Evolutionary conservation across 2,113 vertebrate genomes (phyloP).

Genomic region (Dicentrarchus labrax): DNA sequence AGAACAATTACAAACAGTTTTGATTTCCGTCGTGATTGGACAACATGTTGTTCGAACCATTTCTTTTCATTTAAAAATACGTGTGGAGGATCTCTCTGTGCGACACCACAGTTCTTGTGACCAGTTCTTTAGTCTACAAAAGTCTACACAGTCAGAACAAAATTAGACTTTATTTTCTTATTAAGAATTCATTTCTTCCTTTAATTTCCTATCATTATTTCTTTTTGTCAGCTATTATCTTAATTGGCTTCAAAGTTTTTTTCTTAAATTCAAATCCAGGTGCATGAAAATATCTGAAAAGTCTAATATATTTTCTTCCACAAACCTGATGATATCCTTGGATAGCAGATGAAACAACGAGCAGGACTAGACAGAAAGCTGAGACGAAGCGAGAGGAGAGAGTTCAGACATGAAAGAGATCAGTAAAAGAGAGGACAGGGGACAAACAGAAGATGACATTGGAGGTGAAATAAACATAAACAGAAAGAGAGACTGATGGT

Average conservation of each 20-base stretch:
- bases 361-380: background rate
- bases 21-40: background rate
- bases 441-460: background rate
- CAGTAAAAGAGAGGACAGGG: background rate
- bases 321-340: background rate
- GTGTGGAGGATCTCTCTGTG: background rate
- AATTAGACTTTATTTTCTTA: background rate
- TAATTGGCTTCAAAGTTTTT: slow-evolving; percentile 6
- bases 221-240: background rate
- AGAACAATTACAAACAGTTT: background rate
- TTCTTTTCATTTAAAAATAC: background rate
- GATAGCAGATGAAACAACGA: background rate
- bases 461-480: background rate
- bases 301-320: background rate
- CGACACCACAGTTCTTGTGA: too few relatives aligned
- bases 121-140: background rate
- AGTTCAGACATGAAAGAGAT: background rate
- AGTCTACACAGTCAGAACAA: background rate
- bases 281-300: background rate
- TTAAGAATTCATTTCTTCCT: background rate
- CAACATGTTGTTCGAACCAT: background rate
- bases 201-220: slow-evolving; percentile 1
- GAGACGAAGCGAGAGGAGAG: background rate
- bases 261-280: background rate
- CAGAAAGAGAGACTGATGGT: background rate